Evolutionary conservation across 2,113 vertebrate species (phyloP), one percentile per base, ranked within the genome.

Genomic region (Electrona antarctica): DNA sequence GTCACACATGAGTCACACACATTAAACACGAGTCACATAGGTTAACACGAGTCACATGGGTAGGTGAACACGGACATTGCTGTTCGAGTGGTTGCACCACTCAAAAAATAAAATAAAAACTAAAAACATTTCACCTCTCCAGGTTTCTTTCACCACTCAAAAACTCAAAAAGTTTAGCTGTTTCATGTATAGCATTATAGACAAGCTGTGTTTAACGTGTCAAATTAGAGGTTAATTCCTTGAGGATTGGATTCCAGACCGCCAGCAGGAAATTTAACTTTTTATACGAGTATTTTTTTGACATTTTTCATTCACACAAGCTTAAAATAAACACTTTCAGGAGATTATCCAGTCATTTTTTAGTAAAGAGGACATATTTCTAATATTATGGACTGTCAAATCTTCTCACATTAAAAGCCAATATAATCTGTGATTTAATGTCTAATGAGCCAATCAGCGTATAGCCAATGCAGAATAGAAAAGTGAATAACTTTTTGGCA

Each of bases 131-230:
- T 55, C 4, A 1, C 21, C 9, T 51, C 70, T 52, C 57, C 60
- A 69, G 79, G 79, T 86, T 88, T 85, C 72, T 74, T 73, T 85
- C 84, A 80, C 68, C 77, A 80, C 64, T 84, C 73, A 88, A 52
- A 87, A 56, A 73, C 80, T 15, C 69, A 80, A 71, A 77, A 69
- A 61, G 74, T 64, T 71, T 64, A 71, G 61, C 69, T 69, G 54
- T 79, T 79, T 81, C 55, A 77, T 71, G 74, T 69, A 73, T 41
- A 21, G 21, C 21, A 21, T 21, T 6, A 41, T 41, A 41, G 33
- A 6, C 33, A 41, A 41, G 33, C 33, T 41, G 33, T 41, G 33
- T 41, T 41, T 41, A 41, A 64, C 67, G 64, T 78, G 82, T 86
- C 82, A 60, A 79, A 73, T 63, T 80, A 80, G 72, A 87, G 82